Conservation (phyloP, 2,113 vertebrate species). For the Podocnemis expansa region DNA sequence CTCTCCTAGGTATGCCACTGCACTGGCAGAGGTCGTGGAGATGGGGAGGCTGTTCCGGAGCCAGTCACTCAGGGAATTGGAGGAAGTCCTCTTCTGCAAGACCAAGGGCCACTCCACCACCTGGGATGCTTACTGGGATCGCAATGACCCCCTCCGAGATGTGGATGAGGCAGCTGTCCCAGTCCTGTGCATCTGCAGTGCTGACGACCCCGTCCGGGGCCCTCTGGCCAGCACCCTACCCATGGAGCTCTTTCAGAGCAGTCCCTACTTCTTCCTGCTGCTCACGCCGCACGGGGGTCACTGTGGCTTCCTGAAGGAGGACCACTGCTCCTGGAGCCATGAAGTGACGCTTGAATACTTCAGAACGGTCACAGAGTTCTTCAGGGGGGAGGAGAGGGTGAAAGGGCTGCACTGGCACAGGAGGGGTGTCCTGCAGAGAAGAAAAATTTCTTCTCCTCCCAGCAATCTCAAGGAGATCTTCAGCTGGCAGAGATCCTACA, state of each 20-base stretch:
- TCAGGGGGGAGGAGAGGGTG: constrained; percentile 78
- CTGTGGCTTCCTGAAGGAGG: constrained; percentile 80
- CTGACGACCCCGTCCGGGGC: constrained; percentile 85
- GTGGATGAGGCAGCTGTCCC: constrained; percentile 89
- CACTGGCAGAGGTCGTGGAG: constrained; percentile 80
- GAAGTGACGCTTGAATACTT: constrained; percentile 84
- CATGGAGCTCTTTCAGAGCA: constrained; percentile 84
- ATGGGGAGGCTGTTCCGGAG: constrained; percentile 74
- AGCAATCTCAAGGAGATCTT: constrained; percentile 67
- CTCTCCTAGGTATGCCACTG: constrained; percentile 80
- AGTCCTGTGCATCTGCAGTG: constrained; percentile 85
- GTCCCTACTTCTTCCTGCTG: constrained; percentile 87
- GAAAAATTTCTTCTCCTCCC: constrained; percentile 30
- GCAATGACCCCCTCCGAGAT: constrained; percentile 90
- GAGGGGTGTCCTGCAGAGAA: constrained; percentile 56
- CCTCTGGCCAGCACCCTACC: constrained; percentile 75
- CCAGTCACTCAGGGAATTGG: constrained; percentile 83
- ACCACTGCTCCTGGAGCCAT: constrained; percentile 82
- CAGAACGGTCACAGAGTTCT: constrained; percentile 82
- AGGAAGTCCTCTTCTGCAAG: constrained; percentile 86
- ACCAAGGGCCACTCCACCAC: constrained; percentile 62
- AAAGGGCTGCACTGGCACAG: constrained; percentile 59
- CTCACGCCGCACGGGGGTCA: constrained; percentile 84
- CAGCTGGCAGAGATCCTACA: constrained; percentile 83
- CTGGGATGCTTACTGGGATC: constrained; percentile 90